Conservation (phyloP, 2,888 invertebrate species). For the Coleophora deauratella region DNA sequence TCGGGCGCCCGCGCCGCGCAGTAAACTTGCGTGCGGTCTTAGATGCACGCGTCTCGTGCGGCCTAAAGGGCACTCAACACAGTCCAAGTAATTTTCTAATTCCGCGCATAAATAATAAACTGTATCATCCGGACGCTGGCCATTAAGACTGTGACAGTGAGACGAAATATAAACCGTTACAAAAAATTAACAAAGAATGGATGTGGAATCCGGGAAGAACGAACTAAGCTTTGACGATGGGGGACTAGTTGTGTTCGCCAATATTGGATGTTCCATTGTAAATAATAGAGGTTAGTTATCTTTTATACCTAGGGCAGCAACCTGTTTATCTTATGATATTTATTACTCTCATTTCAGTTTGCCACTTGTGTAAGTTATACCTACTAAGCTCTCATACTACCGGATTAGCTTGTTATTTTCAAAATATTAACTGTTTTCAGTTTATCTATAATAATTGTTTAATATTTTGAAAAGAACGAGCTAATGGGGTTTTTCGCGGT, state of each 20-base stretch:
- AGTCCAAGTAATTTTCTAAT: conserved; percentile 40
- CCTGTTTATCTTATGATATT: no score
- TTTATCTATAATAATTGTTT: no score
- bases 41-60: background rate
- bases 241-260: conserved; percentile 40
- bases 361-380: no score
- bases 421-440: no score
- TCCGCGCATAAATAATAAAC: conserved; percentile 28
- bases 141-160: background rate
- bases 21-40: background rate
- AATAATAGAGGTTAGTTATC: conserved; percentile 17
- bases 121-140: conserved; percentile 23
- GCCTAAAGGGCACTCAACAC: conserved; percentile 14
- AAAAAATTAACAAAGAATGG: conserved; percentile 30
- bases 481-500: no score
- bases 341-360: no score
- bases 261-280: conserved; percentile 21
- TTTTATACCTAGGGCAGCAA: no score
- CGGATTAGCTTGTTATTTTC: no score
- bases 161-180: background rate
- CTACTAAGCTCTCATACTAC: no score
- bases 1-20: background rate
- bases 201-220: conserved; percentile 45
- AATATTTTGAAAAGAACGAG: no score
- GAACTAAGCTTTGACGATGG: conserved; percentile 49